Evolutionary conservation across 1,140 invertebrate species (phyloP), one percentile per base, ranked within the genome.

Genomic region (Cheumatopsyche charites): DNA sequence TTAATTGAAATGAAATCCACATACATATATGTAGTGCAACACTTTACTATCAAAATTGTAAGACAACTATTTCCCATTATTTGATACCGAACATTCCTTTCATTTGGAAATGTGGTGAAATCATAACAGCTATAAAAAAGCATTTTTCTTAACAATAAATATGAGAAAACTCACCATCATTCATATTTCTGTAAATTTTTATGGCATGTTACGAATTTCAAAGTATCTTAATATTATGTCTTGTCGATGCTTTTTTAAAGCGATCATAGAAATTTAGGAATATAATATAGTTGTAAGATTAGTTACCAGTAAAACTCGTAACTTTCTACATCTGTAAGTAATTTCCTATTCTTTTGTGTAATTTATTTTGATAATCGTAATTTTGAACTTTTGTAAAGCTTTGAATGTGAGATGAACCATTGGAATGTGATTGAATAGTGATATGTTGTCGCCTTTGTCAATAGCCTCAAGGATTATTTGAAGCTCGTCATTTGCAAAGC

Each of bases 301-400:
- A 55, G 23, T 68, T 68, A 42, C 42, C 66, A 68, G 66, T 68
- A 15, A 23, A 41, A 68, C 66, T 68, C 41, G 43, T 68, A 36
- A 55, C 25, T 68, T 36, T 45, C 49, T 68, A 68, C 45, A 45
- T 68, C 66, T 68, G 63, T 68, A 68, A 55, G 66, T 68, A 58
- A 58, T 68, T 68, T 55, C 66, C 29, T 36, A 36, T 68, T 68
- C 66, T 68, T 66, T 68, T 55, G 45, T 55, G 49, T 55, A 68
- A 43, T 55, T 68, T 55, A 68, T 68, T 68, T 68, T 55, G 47
- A 29, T 41, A 68, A 42, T 63, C 29, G 66, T 55, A 68, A 55
- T 68, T 55, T 68, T 68, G 45, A 68, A 55, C 45, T 68, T 68
- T 68, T 68, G 66, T 68, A 55, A 68, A 52, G 66, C 66, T 68